Base-by-base conservation (phyloP, 2,113 vertebrate genomes). In the Tor tambroides region DNA sequence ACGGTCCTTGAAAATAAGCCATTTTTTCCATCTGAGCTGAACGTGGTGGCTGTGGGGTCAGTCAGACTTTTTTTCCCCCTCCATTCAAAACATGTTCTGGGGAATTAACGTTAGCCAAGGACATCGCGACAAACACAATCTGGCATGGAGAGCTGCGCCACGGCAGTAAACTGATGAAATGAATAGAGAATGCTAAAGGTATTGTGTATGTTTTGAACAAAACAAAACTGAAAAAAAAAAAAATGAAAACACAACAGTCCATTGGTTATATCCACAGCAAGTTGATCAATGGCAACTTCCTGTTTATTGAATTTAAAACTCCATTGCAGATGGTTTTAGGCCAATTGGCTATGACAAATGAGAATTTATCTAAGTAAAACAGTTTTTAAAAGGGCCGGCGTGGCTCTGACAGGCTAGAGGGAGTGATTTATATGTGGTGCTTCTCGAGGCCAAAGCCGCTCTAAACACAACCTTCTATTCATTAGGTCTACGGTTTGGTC, bases 331-430 rank as follows among this genome's bases (percentile, higher is more conserved):
- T 93, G 86, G 92, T 91, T 95, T 94, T 92, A 93, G 86, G 91
- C 87, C 93, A 94, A 94, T 93, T 86, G 91, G 93, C 92, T 92
- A 87, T 93, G 94, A 95, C 93, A 95, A 95, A 95, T 95, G 88
- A 94, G 86, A 94, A 94, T 94, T 93, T 94, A 93, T 94, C 90
- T 93, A 93, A 95, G 92, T 93, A 94, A 95, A 94, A 89, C 85
- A 76, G 91, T 92, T 87, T 94, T 95, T 95, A 93, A 92, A 94
- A 94, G 90, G 91, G 90, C 89, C 61, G 85, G 86, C 84, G 87
- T 85, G 87, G 88, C 89, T 93, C 87, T 93, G 94, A 95, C 94
- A 95, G 93, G 90, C 94, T 88, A 90, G 67, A 87, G 85, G 77
- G 89, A 54, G 91, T 95, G 94, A 95, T 95, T 95, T 95, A 95